Base-by-base conservation (phyloP, 2,888 invertebrate species). In the Ditylenchus weischeri region DNA sequence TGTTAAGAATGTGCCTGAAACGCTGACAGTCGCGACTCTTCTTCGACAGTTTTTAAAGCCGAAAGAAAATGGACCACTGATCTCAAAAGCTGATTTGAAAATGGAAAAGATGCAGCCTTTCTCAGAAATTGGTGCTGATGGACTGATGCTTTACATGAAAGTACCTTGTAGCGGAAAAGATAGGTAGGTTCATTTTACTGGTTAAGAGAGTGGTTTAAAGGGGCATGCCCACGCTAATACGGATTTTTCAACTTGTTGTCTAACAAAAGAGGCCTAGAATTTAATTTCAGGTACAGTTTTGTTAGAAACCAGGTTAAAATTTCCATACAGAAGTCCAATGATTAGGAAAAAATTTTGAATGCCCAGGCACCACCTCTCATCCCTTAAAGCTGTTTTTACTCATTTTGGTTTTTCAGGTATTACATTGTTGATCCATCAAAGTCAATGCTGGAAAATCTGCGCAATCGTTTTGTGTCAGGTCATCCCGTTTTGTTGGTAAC, bases 1-100 rank as follows among this genome's bases (percentile, higher is more conserved):
- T 18, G 74, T 80, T 15, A 61, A 72, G 11, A 76, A 78, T 47
- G 78, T 81, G 51, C 81, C 81, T 10, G 81, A 81, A 63, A 74
- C 77, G 21, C 76, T 81, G 36, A 73, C 76, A 18, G 68, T 81
- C 5, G 54, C 62, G 10, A 81, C 81, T 4, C 66, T 76, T 10
- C 59, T 78, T 11, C 68, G 72, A 3, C 75, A 76, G 57, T 76
- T 78, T 68, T 61, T 74, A 5, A 60, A 50, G 19, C 76, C 77
- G 18, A 75, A 69, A 38, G 38, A 54, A 57, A 71, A 72, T 62
- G 80, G 80, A 6, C 75, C 76, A 29, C 70, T 81, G 23, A 76
- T 81, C 11, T 77, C 79, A 10, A 74, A 72, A 43, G 66, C 72
- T 35, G 78, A 81, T 36, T 66, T 81, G 36, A 76, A 81, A 61